Base-by-base conservation (phyloP, 2,797 vertebrate genomes). In the Perodicticus potto region DNA sequence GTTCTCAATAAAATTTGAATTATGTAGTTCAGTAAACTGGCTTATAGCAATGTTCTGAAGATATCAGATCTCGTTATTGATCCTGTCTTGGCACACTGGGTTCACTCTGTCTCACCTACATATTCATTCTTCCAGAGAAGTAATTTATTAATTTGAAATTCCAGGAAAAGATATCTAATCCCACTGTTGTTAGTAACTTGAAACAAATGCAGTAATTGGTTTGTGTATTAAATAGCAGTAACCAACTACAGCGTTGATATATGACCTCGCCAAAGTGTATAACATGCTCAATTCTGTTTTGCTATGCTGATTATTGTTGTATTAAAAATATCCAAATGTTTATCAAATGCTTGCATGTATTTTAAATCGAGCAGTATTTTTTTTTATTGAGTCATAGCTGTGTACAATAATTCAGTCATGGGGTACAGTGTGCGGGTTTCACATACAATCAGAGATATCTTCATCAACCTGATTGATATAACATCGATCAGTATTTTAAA, bases 81-180 rank as follows among this genome's bases (percentile, higher is more conserved):
- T 87, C n/a, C 25, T 73, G 1, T 23, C 49, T 77, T 49, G n/a
- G 59, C 25, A 29, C n/a, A 25, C 63, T 65, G n/a, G 69, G 67
- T 67, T 93, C 59, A 69, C 57, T 49, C 19, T 78, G 16, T 86
- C 80, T 88, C 57, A 72, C 61, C 82, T 69, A 80, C 7, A 10
- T 32, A 43, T 70, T 74, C 40, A 57, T 91, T 80, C 81, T 86
- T 81, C 83, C 83, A 92, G 86, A 84, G 70, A 95, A 96, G 94
- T 96, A 91, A 86, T 59, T 82, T 93, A 89, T 87, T 45, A 94
- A 93, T 16, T 86, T 55, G 89, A 94, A 93, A 34, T 77, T 94
- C 70, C 91, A 91, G 53, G 40, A 96, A 61, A 89, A 37, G 61
- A 86, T 32, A 89, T 91, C 96, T 94, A 94, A 96, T 93, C 67